Base-by-base conservation (phyloP, 1,140 invertebrate species). In the Batillaria attramentaria region DNA sequence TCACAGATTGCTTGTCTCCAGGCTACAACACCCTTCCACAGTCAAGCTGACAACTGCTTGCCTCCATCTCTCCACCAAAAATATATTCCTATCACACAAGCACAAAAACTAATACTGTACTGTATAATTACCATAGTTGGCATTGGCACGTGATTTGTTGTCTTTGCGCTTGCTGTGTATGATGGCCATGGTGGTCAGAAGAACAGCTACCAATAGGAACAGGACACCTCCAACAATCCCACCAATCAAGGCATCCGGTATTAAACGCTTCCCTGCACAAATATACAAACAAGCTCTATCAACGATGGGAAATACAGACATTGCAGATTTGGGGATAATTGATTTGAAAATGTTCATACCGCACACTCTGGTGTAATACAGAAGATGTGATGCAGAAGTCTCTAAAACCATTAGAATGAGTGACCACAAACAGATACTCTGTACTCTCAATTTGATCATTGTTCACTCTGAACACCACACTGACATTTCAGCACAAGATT, bases 151-250 rank as follows among this genome's bases (percentile, higher is more conserved):
- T 1, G 75, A 73, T 80, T 79, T 86, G 79, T 79, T 81, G 50
- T 85, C 84, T 75, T 85, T 86, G 28, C 79, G 81, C 35, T 78
- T 78, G 69, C 85, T 87, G 65, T 84, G 83, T 3, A 87, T 84
- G 31, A 86, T 79, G 60, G 85, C 85, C 54, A 86, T 83, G 42
- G 86, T 79, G 20, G 84, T 85, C 28, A 87, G 79, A 1, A 87
- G 79, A 35, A 87, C 76, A 42, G 86, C 84, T 28, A 86, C 82
- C 75, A 87, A 65, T 8, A 87, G 74, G 77, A 87, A 87, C 20
- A 86, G 65, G 0, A 87, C 57, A 0, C 84, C 86, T 18, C 86
- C 86, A 18, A 87, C 81, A 54, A 87, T 87, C 16, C 85, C 86
- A 37, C 86, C 85, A 77, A 87, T 85, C 79, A 85, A 66, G 42